Base-by-base conservation (phyloP, 2,113 vertebrate species). In the Oryzias melastigma region DNA sequence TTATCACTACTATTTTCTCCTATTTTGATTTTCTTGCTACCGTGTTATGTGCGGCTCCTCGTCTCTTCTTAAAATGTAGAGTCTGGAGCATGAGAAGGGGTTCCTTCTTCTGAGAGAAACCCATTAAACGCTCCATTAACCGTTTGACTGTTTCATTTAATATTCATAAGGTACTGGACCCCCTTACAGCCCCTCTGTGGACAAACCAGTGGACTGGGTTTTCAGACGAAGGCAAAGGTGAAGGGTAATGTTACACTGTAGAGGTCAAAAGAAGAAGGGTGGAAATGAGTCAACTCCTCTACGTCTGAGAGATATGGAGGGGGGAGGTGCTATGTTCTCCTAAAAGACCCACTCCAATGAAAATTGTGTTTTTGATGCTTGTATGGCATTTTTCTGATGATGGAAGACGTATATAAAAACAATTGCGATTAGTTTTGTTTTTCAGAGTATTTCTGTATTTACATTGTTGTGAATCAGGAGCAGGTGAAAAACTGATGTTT, bases 91-190 rank as follows among this genome's bases (percentile, higher is more conserved):
- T 68, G 43, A 50, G 50, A 14, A 45, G 42, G 17, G 20, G 27
- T 17, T 53, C 48, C 14, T 27, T 65, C 20, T 53, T 64, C 52
- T 19, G 65, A 55, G 51, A 53, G 56, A 72, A 76, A 69, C 44
- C 65, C 62, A 69, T 73, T 62, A 64, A 48, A 49, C 19, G n/a
- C 64, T 60, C 52, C 73, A 72, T 80, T 70, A 48, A 58, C 41
- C 20, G 20, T 25, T 65, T 53, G 35, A 55, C 27, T 14, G 45
- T 62, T 59, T 61, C 59, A 77, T 74, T 53, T 66, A 58, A 12
- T 78, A 71, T 71, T 59, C 63, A 75, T 77, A 62, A 71, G 47
- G n/a, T 27, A 1, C 0, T 0, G 14, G 10, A 16, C 59, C 24
- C 55, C 14, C 17, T 35, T 8, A 19, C 15, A 55, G 29, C 18